Evolutionary conservation across 2,888 invertebrate species (phyloP), one percentile per base, ranked within the genome.

Genomic region (Galeruca laticollis): DNA sequence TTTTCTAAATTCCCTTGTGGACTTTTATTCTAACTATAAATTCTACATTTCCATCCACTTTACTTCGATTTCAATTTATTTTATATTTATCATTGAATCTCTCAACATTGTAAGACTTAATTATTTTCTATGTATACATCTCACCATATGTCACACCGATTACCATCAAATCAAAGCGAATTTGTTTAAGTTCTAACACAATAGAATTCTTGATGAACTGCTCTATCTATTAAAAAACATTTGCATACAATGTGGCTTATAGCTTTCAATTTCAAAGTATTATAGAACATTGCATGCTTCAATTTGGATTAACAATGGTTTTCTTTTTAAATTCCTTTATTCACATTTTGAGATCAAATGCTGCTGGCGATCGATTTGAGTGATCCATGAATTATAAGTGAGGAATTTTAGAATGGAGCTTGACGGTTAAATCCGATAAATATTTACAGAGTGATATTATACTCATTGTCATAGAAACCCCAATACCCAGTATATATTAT

Each of bases 161-260:
- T n/a, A 31, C 31, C 31, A 54, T 54, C 54, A 54, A 31, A 54
- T 15, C 15, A 18, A 49, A 49, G 10, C 49, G 26, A 54, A 54
- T 54, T 54, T 26, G 26, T 31, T n/a, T 54, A 4, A 6, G 11
- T 26, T n/a, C 13, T 10, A 31, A 31, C 31, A 54, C 26, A 54
- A 54, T 54, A 18, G 54, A 31, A 31, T 31, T 10, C 26, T 54
- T 15, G 8, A 21, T n/a, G 54, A 11, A 54, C 26, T 54, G 18
- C 31, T 26, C 31, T 13, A 26, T 54, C 8, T 54, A 54, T 54
- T 54, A 54, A 26, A n/a, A 54, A 31, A 26, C 54, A 54, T 54
- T 54, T 54, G 15, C 54, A 54, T 54, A 54, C 54, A 54, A 54
- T 54, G 54, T 31, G n/a, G n/a, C 54, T 26, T 54, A 31, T 54